These are phyloP conservation scores for Leuciscus idus DNA, from an alignment of 2,113 vertebrate species.

Conservation along the genomic window DNA sequence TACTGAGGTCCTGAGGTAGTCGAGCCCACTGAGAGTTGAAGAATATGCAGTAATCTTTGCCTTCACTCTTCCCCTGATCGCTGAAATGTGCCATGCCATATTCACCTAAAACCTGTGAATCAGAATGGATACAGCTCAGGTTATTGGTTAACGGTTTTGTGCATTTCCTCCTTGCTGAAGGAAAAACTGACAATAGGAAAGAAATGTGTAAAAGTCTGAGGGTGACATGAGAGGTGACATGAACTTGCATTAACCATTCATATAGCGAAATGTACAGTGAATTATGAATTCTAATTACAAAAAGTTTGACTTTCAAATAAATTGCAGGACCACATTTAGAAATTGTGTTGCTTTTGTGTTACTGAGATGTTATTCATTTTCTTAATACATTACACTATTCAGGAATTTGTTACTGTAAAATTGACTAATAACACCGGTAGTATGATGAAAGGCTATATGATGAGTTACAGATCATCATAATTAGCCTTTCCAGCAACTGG, in stretches of 20 bases:
- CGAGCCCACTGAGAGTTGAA: constrained; percentile 94
- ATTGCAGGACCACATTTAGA: not conserved
- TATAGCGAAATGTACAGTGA: not conserved
- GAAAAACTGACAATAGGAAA: not conserved
- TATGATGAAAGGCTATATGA: not conserved
- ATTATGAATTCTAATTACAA: not conserved
- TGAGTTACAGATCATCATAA: not conserved
- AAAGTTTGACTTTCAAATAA: not conserved
- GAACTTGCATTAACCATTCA: not conserved
- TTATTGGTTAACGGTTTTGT: not conserved
- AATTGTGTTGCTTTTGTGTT: not conserved
- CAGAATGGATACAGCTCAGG: not conserved
- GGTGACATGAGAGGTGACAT: not conserved
- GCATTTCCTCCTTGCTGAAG: not conserved
- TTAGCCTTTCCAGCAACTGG: not conserved
- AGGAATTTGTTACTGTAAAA: not conserved
- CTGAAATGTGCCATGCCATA: constrained; percentile 93
- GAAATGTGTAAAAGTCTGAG: not conserved
- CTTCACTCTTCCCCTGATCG: constrained; percentile 75
- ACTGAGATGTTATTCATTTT: not conserved
- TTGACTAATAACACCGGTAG: not conserved
- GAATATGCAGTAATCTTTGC: constrained; percentile 95
- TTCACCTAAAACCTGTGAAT: constrained; percentile 82
- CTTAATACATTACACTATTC: not conserved
- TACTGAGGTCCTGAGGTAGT: constrained; percentile 88